Conservation (phyloP, 2,797 vertebrate genomes). For the Aythya fuligula region DNA sequence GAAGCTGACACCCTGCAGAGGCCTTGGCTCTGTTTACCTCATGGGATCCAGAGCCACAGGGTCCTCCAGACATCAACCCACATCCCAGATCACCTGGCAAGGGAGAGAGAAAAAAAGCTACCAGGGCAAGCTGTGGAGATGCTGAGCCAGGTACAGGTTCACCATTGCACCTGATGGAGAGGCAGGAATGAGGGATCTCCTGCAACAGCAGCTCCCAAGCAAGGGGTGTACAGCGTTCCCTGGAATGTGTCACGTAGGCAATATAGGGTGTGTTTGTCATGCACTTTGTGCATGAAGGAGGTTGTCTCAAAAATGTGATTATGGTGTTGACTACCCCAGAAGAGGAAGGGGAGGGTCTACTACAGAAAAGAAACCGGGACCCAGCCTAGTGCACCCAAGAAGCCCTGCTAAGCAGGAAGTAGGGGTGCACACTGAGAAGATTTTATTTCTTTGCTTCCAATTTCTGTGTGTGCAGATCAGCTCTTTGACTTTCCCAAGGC, state of each 20-base stretch:
- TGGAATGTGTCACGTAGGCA: neutral
- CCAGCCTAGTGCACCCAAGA: neutral
- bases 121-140: neutral
- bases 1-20: neutral
- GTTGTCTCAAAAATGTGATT: neutral
- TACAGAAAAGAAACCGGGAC: neutral
- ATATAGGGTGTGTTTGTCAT: neutral
- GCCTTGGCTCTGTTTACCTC: fast-evolving
- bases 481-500: neutral
- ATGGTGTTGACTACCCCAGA: neutral
- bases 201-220: neutral
- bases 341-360: neutral
- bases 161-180: neutral
- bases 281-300: neutral
- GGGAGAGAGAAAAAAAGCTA: neutral
- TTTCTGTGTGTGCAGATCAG: neutral
- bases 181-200: fast-evolving
- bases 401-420: neutral
- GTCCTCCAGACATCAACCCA: fast-evolving
- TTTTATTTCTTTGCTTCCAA: neutral
- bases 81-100: fast-evolving
- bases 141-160: neutral
- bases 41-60: fast-evolving
- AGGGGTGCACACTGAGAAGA: neutral
- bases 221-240: neutral